Conservation (phyloP, 2,113 vertebrate genomes). For the Mandrillus leucophaeus region DNA sequence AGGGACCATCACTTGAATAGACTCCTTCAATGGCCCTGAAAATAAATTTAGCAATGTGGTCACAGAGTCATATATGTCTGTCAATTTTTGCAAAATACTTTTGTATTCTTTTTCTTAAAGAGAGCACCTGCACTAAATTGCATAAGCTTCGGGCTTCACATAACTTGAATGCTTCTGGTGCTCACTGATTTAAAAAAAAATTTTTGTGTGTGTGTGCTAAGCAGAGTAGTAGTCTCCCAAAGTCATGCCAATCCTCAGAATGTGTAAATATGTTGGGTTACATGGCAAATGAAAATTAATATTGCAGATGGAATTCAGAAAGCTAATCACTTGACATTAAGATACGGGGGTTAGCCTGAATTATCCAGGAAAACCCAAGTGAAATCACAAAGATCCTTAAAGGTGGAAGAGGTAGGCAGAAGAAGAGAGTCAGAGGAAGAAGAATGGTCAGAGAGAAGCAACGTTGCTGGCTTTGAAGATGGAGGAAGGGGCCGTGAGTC, state of each 20-base stretch:
- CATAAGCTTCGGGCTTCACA: background rate
- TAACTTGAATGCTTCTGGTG: background rate
- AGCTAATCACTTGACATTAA: background rate
- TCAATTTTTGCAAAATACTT: background rate
- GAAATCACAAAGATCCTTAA: background rate
- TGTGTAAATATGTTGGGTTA: background rate
- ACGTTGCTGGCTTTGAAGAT: background rate
- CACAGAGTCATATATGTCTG: background rate
- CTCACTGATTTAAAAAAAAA: background rate
- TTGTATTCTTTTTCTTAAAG: conserved; percentile 1
- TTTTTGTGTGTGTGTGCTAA: background rate
- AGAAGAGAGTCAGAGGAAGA: background rate
- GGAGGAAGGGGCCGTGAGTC: background rate
- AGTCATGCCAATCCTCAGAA: background rate
- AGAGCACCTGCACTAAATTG: background rate
- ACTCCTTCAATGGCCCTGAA: background rate
- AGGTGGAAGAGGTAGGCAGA: background rate
- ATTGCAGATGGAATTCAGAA: background rate
- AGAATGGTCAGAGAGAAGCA: background rate
- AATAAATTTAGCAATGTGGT: background rate
- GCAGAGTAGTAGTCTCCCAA: background rate
- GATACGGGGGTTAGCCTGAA: background rate
- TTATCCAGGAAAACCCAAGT: background rate
- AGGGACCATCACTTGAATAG: background rate
- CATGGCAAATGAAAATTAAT: background rate